phyloP scores from a whole-genome alignment of 2,797 vertebrate genomes.

The Tenualosa thibaudeaui region DNA sequence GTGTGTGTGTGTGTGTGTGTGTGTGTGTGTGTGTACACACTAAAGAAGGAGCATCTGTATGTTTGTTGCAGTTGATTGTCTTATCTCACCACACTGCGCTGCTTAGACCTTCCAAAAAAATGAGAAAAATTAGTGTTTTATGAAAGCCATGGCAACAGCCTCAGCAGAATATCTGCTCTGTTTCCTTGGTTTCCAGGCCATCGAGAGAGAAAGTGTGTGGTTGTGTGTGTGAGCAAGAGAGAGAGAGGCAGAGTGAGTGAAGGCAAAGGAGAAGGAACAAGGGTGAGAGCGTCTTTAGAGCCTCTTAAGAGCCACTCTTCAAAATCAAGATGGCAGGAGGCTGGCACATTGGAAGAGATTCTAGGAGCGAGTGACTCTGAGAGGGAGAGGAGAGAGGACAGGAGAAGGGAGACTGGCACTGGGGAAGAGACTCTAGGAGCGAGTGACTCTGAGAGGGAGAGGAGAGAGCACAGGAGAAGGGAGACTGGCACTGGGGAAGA shows the following conservation, averaged over 20 bases:
- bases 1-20: not conserved
- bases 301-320: not conserved
- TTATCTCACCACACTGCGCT: not conserved
- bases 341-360: not conserved
- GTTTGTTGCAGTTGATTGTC: not conserved
- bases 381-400: too few species aligned
- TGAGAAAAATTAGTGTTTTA: not conserved
- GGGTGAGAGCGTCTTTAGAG: constrained; percentile 6
- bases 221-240: not conserved
- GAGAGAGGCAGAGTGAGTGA: not conserved
- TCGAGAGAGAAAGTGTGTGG: not conserved
- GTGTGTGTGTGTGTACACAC: not conserved
- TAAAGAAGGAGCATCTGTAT: not conserved
- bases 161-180: constrained; percentile 27
- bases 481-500: not conserved
- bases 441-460: not conserved
- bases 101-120: not conserved
- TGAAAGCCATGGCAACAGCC: not conserved
- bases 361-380: not conserved
- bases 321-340: not conserved
- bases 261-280: not conserved
- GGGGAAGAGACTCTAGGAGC: too few species aligned
- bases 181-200: constrained; percentile 17
- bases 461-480: not conserved
- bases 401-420: too few species aligned